Base-by-base conservation (phyloP, 1,140 invertebrate genomes). In the Bradynema listronoti region DNA sequence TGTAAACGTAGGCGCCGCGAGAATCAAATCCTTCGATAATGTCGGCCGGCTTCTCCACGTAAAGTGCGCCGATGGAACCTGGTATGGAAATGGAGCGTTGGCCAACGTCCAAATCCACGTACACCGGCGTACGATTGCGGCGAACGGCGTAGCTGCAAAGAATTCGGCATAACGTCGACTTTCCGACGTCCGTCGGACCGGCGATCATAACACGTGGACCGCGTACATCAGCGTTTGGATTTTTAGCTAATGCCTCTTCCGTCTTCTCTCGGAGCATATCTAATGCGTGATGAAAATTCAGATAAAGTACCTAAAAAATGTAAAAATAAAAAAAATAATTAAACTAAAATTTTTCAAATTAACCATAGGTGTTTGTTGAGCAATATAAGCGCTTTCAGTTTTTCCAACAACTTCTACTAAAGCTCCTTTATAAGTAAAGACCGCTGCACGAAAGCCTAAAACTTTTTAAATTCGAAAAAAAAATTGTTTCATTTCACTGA, bases 341-440 rank as follows among this genome's bases (percentile, higher is more conserved):
- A 61, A 1, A 25, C 14, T 22, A 36, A 2, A 33, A 2, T 1
- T 24, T 1, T 4, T 9, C 16, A 22, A 30, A 68, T 49, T 19
- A 33, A 77, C 73, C 74, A 77, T 77, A 2, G 76, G 74, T n/a
- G 75, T 75, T 24, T 70, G 36, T 24, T 66, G 61, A 3, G 74
- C 72, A 32, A 77, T 64, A 47, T 77, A 78, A 2, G 68, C 65
- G 46, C 65, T 66, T 24, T 75, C 73, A 3, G 60, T 63, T 6
- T 32, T 46, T 3, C 74, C 74, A 27, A 78, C 65, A 11, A 92
- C 73, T 79, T 90, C 85, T 36, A 94, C 78, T 0, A 84, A 85
- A 77, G 91, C 95, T 1, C 91, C 91, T 78, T 96, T 89, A 85
- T 88, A 98, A 6, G 93, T 93, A 73, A 89, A 98, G 1, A 97